phyloP scores from a whole-genome alignment of 2,888 invertebrate species.

The Sympetrum striolatum region DNA sequence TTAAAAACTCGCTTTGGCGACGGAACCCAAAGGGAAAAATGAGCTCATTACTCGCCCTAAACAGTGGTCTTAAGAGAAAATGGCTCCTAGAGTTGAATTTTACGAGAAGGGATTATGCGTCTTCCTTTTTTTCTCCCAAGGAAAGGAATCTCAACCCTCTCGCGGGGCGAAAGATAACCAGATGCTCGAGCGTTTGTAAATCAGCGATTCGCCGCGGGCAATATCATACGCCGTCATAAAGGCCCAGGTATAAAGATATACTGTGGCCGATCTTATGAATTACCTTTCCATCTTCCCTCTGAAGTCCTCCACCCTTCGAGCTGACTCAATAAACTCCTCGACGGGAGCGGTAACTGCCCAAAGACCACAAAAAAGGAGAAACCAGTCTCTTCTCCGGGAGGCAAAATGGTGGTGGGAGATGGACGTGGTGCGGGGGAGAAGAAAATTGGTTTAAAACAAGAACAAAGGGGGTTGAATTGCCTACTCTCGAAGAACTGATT shows the following conservation, averaged over 20 bases:
- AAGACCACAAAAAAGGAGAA: background rate
- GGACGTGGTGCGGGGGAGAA: background rate
- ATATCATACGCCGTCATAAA: slow-evolving; percentile 27
- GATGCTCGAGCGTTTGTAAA: slow-evolving; percentile 31
- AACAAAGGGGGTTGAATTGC: too few relatives aligned
- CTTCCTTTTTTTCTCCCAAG: background rate
- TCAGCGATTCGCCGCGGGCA: slow-evolving; percentile 25
- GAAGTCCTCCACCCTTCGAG: background rate
- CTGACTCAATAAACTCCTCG: background rate
- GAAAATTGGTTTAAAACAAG: too few relatives aligned
- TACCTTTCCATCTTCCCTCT: background rate
- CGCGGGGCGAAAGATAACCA: background rate
- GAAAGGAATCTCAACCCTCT: background rate
- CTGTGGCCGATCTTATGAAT: slow-evolving; percentile 6
- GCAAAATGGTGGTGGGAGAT: background rate
- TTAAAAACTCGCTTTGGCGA: background rate
- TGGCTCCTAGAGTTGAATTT: background rate
- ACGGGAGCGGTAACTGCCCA: slow-evolving; percentile 11
- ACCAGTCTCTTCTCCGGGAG: background rate
- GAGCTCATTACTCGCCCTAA: slow-evolving; percentile 1
- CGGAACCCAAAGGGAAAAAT: background rate
- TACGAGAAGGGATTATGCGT: background rate
- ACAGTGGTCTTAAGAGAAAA: background rate
- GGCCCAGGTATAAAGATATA: slow-evolving; percentile 29
- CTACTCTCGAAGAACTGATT: too few relatives aligned